These are phyloP conservation scores for Polymixis lichenea DNA, from an alignment of 2,888 invertebrate genomes.

Conservation along the genomic window DNA sequence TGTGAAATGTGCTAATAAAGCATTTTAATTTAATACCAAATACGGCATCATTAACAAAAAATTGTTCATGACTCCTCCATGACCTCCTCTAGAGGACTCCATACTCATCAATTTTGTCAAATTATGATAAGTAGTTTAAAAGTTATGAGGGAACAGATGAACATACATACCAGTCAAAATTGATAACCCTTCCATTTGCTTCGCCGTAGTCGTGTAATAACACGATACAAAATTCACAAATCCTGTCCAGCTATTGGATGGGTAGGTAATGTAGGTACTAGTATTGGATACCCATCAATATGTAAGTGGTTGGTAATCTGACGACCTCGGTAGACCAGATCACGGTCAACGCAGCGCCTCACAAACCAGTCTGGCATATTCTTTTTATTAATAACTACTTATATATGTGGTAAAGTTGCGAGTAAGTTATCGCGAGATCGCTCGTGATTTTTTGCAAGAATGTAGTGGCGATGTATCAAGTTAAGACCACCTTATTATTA, in stretches of 20 bases:
- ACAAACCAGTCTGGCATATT: conserved; percentile 48
- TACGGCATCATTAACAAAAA: too few relatives aligned
- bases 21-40: too few relatives aligned
- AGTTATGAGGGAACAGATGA: too few relatives aligned
- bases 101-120: too few relatives aligned
- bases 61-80: too few relatives aligned
- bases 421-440: conserved; percentile 6
- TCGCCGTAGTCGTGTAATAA: not conserved
- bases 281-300: conserved; percentile 17
- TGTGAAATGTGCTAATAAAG: too few relatives aligned
- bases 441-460: conserved; percentile 27
- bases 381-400: conserved; percentile 39
- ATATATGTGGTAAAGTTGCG: conserved; percentile 4
- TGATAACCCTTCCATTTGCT: too few relatives aligned
- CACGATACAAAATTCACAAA: not conserved
- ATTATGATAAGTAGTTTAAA: too few relatives aligned
- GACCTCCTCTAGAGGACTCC: too few relatives aligned
- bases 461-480: not conserved
- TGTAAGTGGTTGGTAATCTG: conserved; percentile 22
- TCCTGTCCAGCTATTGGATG: not conserved
- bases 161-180: too few relatives aligned
- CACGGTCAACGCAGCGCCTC: conserved; percentile 46
- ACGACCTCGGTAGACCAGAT: conserved; percentile 48
- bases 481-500: too few relatives aligned
- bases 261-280: not conserved